Evolutionary conservation across 1,140 invertebrate genomes (phyloP).

Genomic region (Fopius arisanus): DNA sequence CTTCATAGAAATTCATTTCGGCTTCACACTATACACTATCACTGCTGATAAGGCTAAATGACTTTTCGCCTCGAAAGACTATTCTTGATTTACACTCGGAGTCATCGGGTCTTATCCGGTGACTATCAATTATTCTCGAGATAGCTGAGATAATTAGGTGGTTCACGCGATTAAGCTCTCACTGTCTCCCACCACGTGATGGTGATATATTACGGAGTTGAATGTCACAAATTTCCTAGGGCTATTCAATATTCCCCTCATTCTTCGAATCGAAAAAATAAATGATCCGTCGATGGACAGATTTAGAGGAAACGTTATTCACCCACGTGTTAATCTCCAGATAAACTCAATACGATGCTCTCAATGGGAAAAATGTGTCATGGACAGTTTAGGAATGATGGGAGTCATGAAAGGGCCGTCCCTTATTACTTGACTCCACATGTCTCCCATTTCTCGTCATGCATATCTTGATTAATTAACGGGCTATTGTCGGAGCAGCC

Average conservation of each 20-base stretch:
- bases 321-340: conserved; percentile 42
- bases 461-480: conserved; percentile 57
- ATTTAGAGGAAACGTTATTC: conserved; percentile 37
- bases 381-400: no score
- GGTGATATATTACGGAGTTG: conserved; percentile 25
- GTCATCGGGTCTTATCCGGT: conserved; percentile 41
- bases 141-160: conserved; percentile 46
- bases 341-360: conserved; percentile 35
- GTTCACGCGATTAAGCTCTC: conserved; percentile 39
- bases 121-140: conserved; percentile 42
- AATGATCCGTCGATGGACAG: conserved; percentile 47
- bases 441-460: neutral
- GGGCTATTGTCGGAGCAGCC: conserved; percentile 49
- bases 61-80: conserved; percentile 43
- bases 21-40: conserved; percentile 23
- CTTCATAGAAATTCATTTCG: conserved; percentile 44
- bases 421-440: conserved; percentile 24
- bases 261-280: conserved; percentile 20
- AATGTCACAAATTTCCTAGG: conserved; percentile 5
- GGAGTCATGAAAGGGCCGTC: neutral
- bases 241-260: neutral
- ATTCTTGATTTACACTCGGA: conserved; percentile 42
- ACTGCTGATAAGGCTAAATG: neutral
- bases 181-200: neutral
- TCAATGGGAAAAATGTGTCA: no score